Evolutionary conservation across 1,140 invertebrate genomes (phyloP).

Genomic region (Pachyrhynchus sulphureomaculatus): DNA sequence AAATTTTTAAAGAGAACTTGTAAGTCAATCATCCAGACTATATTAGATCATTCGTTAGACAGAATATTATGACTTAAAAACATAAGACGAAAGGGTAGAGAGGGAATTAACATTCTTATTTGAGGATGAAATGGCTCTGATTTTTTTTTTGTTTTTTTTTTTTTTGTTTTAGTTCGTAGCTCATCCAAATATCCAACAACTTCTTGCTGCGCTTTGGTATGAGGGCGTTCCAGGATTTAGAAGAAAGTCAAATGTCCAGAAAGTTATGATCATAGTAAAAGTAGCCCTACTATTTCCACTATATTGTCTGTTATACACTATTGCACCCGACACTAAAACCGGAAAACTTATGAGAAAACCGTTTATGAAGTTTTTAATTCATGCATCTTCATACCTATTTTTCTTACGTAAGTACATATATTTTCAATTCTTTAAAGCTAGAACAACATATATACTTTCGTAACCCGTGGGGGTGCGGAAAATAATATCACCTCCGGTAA

Average conservation of each 20-base stretch:
- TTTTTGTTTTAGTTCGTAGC: conserved; percentile 72
- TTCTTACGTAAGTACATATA: conserved; percentile 73
- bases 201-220: conserved; percentile 90
- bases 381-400: conserved; percentile 89
- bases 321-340: conserved; percentile 72
- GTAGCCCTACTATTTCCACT: conserved; percentile 83
- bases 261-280: conserved; percentile 69
- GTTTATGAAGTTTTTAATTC: conserved; percentile 93
- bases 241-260: conserved; percentile 69
- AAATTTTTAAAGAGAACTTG: too few species aligned
- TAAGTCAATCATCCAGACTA: too few species aligned
- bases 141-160: too few species aligned
- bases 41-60: too few species aligned
- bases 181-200: conserved; percentile 90
- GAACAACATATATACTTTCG: too few species aligned
- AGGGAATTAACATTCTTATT: too few species aligned
- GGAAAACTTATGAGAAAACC: conserved; percentile 83
- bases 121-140: too few species aligned
- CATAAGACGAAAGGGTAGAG: too few species aligned
- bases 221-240: conserved; percentile 87
- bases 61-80: too few species aligned
- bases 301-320: conserved; percentile 80
- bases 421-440: neutral
- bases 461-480: too few species aligned
- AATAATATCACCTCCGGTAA: too few species aligned